phyloP scores from a whole-genome alignment of 2,888 invertebrate species.

The Drosophila pegasa region DNA sequence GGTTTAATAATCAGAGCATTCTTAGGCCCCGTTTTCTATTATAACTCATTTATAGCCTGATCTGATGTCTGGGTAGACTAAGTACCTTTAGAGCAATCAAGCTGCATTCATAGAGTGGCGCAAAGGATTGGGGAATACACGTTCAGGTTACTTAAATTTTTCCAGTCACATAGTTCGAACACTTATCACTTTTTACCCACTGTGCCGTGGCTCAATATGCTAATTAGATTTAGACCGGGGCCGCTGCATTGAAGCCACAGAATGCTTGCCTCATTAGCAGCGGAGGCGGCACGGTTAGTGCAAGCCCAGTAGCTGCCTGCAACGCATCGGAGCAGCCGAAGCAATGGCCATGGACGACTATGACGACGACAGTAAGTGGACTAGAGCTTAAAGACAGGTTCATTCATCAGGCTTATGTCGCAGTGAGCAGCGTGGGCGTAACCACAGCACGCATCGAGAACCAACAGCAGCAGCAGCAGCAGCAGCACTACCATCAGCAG shows the following conservation, averaged over 20 bases:
- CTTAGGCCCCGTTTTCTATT: no score
- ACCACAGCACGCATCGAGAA: slow-evolving; percentile 72
- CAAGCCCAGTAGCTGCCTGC: slow-evolving; percentile 60
- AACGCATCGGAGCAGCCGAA: slow-evolving; percentile 12
- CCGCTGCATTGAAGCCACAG: slow-evolving; percentile 68
- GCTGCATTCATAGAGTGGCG: no score
- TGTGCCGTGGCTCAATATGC: slow-evolving; percentile 57
- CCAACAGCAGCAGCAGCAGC: slow-evolving; percentile 55
- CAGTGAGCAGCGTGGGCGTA: slow-evolving; percentile 70
- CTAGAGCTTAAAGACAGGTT: background rate
- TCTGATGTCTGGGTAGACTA: no score
- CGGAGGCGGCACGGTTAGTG: slow-evolving; percentile 17
- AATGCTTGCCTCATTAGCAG: slow-evolving; percentile 47
- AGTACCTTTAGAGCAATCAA: no score
- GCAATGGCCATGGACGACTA: slow-evolving; percentile 81
- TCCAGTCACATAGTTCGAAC: background rate
- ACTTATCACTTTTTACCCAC: slow-evolving; percentile 6
- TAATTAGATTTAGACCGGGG: slow-evolving; percentile 81
- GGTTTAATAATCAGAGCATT: no score
- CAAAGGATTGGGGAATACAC: background rate
- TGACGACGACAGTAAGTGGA: slow-evolving; percentile 79
- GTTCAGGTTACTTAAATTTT: background rate
- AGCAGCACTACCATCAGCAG: slow-evolving; percentile 48
- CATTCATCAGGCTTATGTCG: background rate
- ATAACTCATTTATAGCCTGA: no score